Conservation (phyloP, 2,888 invertebrate genomes). For the Megalurothrips usitatus region DNA sequence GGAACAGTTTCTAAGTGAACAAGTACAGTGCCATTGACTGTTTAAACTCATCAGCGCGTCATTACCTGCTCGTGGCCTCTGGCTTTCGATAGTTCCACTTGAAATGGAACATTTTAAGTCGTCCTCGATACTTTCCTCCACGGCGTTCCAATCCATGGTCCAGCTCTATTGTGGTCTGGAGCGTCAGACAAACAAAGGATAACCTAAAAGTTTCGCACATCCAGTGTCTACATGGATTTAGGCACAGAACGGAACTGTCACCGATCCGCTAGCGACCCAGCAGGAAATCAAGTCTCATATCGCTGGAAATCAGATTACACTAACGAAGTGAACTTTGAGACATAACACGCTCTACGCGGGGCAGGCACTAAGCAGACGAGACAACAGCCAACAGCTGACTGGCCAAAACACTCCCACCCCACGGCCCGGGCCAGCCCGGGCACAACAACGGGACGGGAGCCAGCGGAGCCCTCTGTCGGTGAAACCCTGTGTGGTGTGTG, state of each 20-base stretch:
- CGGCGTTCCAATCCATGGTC: neutral
- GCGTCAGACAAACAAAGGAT: neutral
- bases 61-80: neutral
- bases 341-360: neutral
- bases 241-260: neutral
- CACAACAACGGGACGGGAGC: no score
- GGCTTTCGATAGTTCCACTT: neutral
- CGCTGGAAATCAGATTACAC: neutral
- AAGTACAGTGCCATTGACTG: neutral
- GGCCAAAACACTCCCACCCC: neutral
- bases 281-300: neutral
- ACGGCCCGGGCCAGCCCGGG: no score
- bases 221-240: neutral
- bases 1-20: neutral
- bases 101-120: neutral
- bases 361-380: neutral
- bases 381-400: slow-evolving; percentile 9
- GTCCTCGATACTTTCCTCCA: neutral
- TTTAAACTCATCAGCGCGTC: neutral
- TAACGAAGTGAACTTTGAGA: slow-evolving; percentile 10
- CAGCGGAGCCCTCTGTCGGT: no score
- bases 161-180: neutral
- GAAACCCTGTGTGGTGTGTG: no score
- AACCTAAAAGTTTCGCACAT: neutral
- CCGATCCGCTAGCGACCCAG: neutral